phyloP scores from a whole-genome alignment of 2,113 vertebrate genomes.

The Oryzias melastigma region DNA sequence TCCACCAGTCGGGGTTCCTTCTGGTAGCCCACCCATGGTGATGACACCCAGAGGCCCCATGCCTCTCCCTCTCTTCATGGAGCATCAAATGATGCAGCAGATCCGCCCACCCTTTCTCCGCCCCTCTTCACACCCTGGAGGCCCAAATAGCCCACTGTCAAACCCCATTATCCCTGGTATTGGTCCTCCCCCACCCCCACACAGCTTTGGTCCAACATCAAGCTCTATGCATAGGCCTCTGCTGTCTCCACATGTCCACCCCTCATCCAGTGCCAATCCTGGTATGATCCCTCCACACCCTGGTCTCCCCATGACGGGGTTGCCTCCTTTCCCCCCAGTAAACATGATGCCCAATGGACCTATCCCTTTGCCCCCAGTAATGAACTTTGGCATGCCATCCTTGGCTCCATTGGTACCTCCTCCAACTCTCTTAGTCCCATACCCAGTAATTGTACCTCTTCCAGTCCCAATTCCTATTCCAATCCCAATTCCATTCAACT shows the following conservation, averaged over 20 bases:
- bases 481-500: constrained; percentile 90
- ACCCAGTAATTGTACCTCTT: constrained; percentile 95
- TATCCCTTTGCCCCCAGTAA: constrained; percentile 91
- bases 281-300: constrained; percentile 89
- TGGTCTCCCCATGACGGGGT: constrained; percentile 84
- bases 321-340: constrained; percentile 90
- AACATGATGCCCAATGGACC: constrained; percentile 96
- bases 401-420: constrained; percentile 95
- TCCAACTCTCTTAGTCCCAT: constrained; percentile 95
- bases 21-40: constrained; percentile 95
- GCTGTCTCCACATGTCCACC: constrained; percentile 91
- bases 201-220: constrained; percentile 86
- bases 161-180: constrained; percentile 95
- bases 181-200: constrained; percentile 84
- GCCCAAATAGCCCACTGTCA: constrained; percentile 91
- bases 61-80: constrained; percentile 97
- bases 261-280: constrained; percentile 85
- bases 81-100: constrained; percentile 98
- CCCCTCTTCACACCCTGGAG: constrained; percentile 83
- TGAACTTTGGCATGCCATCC: constrained; percentile 96
- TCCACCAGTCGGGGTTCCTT: constrained; percentile 88
- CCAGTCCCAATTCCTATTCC: constrained; percentile 97
- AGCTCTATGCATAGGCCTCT: constrained; percentile 95
- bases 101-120: constrained; percentile 92
- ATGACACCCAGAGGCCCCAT: constrained; percentile 97